phyloP scores from a whole-genome alignment of 64 coral and sea anemone species.

The Cladopsammia gracilis region DNA sequence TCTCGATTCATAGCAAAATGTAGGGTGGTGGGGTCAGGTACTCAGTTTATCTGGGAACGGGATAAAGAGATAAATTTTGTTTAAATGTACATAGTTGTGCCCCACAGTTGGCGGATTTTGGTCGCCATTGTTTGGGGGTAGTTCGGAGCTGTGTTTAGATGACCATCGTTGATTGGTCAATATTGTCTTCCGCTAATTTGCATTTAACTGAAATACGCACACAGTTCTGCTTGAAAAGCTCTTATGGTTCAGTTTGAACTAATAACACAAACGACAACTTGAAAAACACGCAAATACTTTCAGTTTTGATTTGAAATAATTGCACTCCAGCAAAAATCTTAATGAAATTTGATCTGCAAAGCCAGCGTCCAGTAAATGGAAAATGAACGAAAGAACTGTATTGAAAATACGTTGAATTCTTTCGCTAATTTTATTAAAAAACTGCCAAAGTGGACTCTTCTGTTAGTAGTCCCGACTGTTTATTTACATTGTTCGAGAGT shows the following conservation, averaged over 20 bases:
- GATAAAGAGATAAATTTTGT: background rate
- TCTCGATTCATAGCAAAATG: too few species aligned
- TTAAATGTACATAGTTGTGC: background rate
- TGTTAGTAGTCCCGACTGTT: background rate
- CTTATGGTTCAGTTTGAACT: too few species aligned
- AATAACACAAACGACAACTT: too few species aligned
- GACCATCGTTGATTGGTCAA: conserved; percentile 65
- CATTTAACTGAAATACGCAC: conserved; percentile 1
- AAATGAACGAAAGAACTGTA: background rate
- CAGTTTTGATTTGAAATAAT: background rate
- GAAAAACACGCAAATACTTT: too few species aligned
- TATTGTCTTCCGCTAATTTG: background rate
- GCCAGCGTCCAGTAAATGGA: background rate
- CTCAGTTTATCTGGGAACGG: background rate
- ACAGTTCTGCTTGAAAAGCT: too few species aligned
- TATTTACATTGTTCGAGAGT: background rate
- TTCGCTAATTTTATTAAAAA: background rate
- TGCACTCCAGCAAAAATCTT: background rate
- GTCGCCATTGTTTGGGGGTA: conserved; percentile 17
- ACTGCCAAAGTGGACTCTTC: background rate
- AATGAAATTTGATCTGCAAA: background rate
- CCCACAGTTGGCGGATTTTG: background rate
- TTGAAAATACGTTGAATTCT: background rate
- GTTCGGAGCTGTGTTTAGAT: conserved; percentile 71
- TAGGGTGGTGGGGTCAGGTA: too few species aligned